Percentiles rank a stretch among this genome's conserved stretches.
Conservation (phyloP, 2,113 vertebrate species). For the Dromaius novaehollandiae region DNA sequence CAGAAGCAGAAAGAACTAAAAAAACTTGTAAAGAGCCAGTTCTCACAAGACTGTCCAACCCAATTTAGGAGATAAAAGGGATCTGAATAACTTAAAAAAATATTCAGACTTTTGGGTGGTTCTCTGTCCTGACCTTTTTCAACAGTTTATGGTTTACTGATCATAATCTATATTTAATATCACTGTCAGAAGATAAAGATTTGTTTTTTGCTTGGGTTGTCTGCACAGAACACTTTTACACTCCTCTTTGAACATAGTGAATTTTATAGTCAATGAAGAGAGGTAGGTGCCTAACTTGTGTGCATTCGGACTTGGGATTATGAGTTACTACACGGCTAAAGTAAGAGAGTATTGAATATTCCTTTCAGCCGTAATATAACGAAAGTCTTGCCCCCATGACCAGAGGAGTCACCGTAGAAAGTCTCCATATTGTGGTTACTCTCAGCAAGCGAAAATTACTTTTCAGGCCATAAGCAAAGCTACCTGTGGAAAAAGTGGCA, state of each 20-base stretch:
- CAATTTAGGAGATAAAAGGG: not conserved
- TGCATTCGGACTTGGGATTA: not conserved
- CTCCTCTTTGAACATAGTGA: not conserved
- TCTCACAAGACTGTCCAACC: constrained; percentile 30
- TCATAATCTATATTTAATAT: not conserved
- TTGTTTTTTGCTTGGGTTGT: not conserved
- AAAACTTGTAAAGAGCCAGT: not conserved
- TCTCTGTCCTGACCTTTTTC: not conserved
- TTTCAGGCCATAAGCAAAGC: not conserved
- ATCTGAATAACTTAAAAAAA: not conserved
- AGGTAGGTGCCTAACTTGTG: not conserved
- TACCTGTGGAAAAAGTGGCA: not conserved
- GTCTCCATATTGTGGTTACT: not conserved
- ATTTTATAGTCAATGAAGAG: not conserved
- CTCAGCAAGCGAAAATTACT: not conserved
- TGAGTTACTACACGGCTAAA: not conserved
- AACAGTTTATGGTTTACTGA: not conserved
- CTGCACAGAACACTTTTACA: not conserved
- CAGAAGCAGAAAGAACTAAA: constrained; percentile 32
- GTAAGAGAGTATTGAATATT: not conserved
- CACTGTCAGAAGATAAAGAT: not conserved
- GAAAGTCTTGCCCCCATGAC: not conserved
- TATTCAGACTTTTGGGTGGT: not conserved
- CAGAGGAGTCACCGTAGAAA: not conserved
- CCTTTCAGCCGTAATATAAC: not conserved